These are phyloP conservation scores for Lydus trimaculatus DNA, from an alignment of 2,888 invertebrate genomes.

Conservation along the genomic window DNA sequence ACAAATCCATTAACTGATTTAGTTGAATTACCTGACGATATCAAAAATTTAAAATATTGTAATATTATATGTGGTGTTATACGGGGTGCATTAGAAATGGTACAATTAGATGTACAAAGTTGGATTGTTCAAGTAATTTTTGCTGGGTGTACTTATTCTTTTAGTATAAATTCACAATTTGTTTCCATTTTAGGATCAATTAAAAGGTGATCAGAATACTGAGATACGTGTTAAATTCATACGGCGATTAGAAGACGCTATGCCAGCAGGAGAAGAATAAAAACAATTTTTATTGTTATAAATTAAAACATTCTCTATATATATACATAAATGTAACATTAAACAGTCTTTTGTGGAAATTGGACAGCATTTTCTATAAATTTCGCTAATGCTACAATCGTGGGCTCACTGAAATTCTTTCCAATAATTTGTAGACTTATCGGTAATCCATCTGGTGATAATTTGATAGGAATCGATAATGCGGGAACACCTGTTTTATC, in stretches of 20 bases:
- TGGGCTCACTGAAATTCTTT: constrained; percentile 76
- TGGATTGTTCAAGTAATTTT: constrained; percentile 89
- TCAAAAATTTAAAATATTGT: constrained; percentile 86
- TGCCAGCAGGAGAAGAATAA: constrained; percentile 98
- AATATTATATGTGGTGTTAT: constrained; percentile 91
- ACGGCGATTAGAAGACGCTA: constrained; percentile 94
- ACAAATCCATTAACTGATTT: constrained; percentile 96
- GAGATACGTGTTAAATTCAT: constrained; percentile 96
- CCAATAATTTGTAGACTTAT: constrained; percentile 90
- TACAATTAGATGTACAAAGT: constrained; percentile 93
- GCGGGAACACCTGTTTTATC: constrained; percentile 77
- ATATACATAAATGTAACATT: too few relatives aligned
- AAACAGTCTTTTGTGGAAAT: constrained; percentile 62
- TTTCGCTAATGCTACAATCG: constrained; percentile 78
- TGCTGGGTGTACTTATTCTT: too few relatives aligned
- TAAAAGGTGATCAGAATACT: constrained; percentile 93
- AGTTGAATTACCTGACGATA: constrained; percentile 91
- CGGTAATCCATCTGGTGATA: constrained; percentile 79
- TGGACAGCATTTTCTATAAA: constrained; percentile 79
- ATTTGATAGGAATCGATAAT: constrained; percentile 79
- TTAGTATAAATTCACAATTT: not conserved
- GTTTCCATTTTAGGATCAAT: constrained; percentile 75
- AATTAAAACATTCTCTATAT: not conserved
- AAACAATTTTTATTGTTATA: not conserved
- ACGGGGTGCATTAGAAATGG: constrained; percentile 98